Evolutionary conservation across 2,888 invertebrate genomes (phyloP).

Genomic region (Drosophila gaucha): DNA sequence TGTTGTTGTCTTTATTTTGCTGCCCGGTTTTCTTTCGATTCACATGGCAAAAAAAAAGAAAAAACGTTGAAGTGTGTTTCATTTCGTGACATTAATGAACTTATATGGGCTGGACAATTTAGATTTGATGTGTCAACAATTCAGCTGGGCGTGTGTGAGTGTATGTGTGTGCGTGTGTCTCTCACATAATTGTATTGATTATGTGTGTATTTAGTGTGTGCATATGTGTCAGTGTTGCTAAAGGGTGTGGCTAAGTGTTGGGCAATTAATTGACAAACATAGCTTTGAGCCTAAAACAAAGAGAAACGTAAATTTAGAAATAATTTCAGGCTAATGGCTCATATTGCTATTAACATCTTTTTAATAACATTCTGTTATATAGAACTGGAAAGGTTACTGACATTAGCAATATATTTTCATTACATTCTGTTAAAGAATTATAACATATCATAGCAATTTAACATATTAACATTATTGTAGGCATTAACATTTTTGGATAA

Average conservation of each 20-base stretch:
- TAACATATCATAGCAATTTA: not conserved
- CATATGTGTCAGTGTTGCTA: constrained; percentile 24
- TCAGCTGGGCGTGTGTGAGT: constrained; percentile 27
- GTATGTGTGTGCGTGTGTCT: constrained; percentile 41
- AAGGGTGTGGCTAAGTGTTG: constrained; percentile 51
- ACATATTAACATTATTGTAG: too few relatives aligned
- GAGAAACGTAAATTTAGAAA: constrained; percentile 36
- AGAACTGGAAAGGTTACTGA: too few relatives aligned
- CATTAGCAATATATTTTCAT: too few relatives aligned
- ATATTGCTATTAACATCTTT: not conserved
- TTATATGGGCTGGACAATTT: constrained; percentile 75
- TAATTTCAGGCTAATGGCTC: constrained; percentile 3
- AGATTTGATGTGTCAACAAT: constrained; percentile 73
- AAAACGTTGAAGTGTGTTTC: constrained; percentile 45
- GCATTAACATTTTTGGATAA: not conserved
- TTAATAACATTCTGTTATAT: not conserved
- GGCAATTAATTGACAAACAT: constrained; percentile 46
- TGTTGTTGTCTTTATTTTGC: constrained; percentile 9
- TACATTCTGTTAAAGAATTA: not conserved
- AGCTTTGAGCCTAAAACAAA: constrained; percentile 23
- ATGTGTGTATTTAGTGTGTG: constrained; percentile 12
- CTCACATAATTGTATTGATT: constrained; percentile 46
- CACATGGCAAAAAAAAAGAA: constrained; percentile 40
- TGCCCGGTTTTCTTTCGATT: constrained; percentile 19
- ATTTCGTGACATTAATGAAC: constrained; percentile 78